Conservation (phyloP, 30 jellyfish, hydroid and myxozoan species). For the Phacellophora camtschatica region DNA sequence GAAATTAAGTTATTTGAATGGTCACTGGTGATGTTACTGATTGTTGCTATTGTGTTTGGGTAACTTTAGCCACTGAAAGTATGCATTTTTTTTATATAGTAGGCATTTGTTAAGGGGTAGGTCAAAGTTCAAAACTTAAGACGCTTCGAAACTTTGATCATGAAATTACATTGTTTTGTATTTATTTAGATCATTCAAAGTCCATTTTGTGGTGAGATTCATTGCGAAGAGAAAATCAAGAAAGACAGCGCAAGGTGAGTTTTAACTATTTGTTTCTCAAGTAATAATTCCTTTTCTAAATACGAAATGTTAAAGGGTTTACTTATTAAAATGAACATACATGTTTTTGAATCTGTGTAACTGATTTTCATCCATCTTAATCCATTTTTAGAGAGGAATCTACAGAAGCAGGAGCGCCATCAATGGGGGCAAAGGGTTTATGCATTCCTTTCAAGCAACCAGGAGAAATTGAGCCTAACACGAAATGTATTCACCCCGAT, state of each 20-base stretch:
- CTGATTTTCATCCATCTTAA: neutral
- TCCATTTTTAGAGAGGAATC: slow-evolving; percentile 75
- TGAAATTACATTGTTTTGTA: neutral
- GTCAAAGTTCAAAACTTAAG: no score
- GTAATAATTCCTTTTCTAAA: neutral
- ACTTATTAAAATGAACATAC: no score
- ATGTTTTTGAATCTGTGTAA: neutral
- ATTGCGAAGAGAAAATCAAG: slow-evolving; percentile 90
- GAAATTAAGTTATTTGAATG: no score
- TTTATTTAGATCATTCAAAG: slow-evolving; percentile 81
- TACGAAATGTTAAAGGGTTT: no score
- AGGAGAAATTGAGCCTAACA: slow-evolving; percentile 49
- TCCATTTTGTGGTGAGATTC: slow-evolving; percentile 95
- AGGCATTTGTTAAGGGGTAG: no score
- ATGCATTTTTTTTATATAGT: no score
- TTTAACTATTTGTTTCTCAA: no score
- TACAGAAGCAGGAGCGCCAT: slow-evolving; percentile 92
- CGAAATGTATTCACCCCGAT: slow-evolving; percentile 83
- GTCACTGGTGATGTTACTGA: no score
- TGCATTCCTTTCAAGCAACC: slow-evolving; percentile 98
- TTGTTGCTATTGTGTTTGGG: no score
- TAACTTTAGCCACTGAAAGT: no score
- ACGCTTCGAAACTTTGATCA: neutral
- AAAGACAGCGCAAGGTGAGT: slow-evolving; percentile 97
- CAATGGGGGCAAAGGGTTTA: slow-evolving; percentile 97